Evolutionary conservation across 1,140 invertebrate genomes (phyloP).

Genomic region (Pseudomyrmex pallidus): DNA sequence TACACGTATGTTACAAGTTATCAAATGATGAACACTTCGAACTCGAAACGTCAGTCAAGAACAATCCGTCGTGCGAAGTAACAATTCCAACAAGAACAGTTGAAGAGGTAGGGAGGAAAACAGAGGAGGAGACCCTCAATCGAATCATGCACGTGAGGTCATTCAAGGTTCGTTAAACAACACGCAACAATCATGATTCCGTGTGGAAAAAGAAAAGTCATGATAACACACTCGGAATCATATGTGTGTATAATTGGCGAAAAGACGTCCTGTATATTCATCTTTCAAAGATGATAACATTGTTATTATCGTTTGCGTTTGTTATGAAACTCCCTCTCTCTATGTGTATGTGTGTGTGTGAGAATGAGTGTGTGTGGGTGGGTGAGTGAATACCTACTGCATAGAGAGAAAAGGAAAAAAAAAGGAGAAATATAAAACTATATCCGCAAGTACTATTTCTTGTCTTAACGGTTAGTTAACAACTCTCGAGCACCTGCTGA

Average conservation of each 20-base stretch:
- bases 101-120: neutral
- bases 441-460: neutral
- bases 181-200: slow-evolving; percentile 60
- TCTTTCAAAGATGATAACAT: neutral
- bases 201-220: slow-evolving; percentile 35
- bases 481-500: neutral
- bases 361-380: too few species aligned
- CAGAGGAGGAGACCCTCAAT: slow-evolving; percentile 46
- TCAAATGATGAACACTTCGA: slow-evolving; percentile 18
- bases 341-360: too few species aligned
- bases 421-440: neutral
- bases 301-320: neutral
- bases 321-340: neutral
- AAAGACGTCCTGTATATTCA: slow-evolving; percentile 2
- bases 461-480: neutral
- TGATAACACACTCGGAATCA: slow-evolving; percentile 46
- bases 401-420: neutral
- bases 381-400: neutral
- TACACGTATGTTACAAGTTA: neutral
- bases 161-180: slow-evolving; percentile 61
- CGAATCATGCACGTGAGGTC: slow-evolving; percentile 64
- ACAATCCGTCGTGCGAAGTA: slow-evolving; percentile 16
- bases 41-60: neutral
- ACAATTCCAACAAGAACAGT: slow-evolving; percentile 11
- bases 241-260: neutral